These are phyloP conservation scores for Netelia melanura DNA, from an alignment of 2,888 invertebrate genomes.

Conservation along the genomic window DNA sequence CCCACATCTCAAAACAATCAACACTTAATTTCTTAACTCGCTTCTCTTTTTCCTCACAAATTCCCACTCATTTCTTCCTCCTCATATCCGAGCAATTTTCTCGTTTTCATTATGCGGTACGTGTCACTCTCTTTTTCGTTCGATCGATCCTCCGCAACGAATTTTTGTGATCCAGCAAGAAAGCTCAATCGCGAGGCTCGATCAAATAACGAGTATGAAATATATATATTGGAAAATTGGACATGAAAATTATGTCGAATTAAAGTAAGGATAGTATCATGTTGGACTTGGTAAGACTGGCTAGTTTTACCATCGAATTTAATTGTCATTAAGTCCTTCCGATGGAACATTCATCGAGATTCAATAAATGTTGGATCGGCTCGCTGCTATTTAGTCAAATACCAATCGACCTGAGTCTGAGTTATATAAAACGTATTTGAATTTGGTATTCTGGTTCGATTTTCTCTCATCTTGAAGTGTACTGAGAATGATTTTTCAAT, in stretches of 20 bases:
- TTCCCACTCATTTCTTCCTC: slow-evolving; percentile 58
- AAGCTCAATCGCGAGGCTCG: slow-evolving; percentile 1
- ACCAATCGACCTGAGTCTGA: neutral
- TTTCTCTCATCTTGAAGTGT: slow-evolving; percentile 4
- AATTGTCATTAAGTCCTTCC: neutral
- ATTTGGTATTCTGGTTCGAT: neutral
- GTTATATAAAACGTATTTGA: neutral
- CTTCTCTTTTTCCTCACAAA: slow-evolving; percentile 54
- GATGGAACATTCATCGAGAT: neutral
- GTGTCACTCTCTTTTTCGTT: slow-evolving; percentile 3
- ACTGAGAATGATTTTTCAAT: slow-evolving; percentile 36
- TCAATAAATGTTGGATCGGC: neutral
- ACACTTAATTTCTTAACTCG: slow-evolving; percentile 51
- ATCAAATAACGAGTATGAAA: slow-evolving; percentile 39
- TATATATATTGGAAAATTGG: neutral
- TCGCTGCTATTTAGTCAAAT: neutral
- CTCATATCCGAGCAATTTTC: slow-evolving; percentile 33
- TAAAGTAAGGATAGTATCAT: neutral
- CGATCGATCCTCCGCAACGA: slow-evolving; percentile 25
- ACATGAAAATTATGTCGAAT: neutral
- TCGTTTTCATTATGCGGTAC: slow-evolving; percentile 38
- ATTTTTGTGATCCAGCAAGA: slow-evolving; percentile 2
- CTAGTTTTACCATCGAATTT: no score
- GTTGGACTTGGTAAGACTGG: neutral
- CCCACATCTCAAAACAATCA: slow-evolving; percentile 76